Evolutionary conservation across 1,140 invertebrate genomes (phyloP), one percentile per base, ranked within the genome.

Genomic region (Laupala kohalensis): DNA sequence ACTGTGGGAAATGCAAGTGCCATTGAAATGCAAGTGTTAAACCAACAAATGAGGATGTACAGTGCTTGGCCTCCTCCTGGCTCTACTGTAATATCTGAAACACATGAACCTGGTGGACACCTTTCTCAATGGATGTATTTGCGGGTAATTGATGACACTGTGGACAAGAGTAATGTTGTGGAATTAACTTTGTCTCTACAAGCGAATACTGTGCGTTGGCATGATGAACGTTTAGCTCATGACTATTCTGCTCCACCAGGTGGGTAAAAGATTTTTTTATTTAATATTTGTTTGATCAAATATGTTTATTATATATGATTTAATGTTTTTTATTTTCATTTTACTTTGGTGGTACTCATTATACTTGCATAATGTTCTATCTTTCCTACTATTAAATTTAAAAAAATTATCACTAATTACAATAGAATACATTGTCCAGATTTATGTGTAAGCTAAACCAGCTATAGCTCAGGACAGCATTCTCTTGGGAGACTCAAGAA

Each of bases 21-120:
- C 37, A 53, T 37, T 3, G 67, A 72, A 37, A 25, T 72, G 27
- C 67, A 72, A 15, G 71, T 69, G 6, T 15, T 69, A 6, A 69
- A 72, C 37, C 26, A 64, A 25, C 70, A 71, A 30, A 62, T 71
- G 13, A 65, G 70, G 64, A 26, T 71, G 63, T 71, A 71, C 63
- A 62, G 25, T 4, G 30, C 25, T 13, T 71, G 64, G 70, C 64
- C 64, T 12, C n/a, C n/a, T 0, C 37, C 37, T 53, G 19, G 1
- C 19, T 13, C 37, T 13, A 19, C 9, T 13, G 9, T 19, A 53
- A 13, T 19, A 0, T 13, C 1, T 29, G 53, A 26, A 19, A 23
- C 19, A 25, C 29, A 53, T 2, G 65, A 69, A n/a, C 71, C 37
- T 19, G 13, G 37, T 26, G 28, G 37, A 25, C n/a, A 63, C 23